Conservation (phyloP, 1,140 invertebrate genomes). For the Trichonephila clavata region DNA sequence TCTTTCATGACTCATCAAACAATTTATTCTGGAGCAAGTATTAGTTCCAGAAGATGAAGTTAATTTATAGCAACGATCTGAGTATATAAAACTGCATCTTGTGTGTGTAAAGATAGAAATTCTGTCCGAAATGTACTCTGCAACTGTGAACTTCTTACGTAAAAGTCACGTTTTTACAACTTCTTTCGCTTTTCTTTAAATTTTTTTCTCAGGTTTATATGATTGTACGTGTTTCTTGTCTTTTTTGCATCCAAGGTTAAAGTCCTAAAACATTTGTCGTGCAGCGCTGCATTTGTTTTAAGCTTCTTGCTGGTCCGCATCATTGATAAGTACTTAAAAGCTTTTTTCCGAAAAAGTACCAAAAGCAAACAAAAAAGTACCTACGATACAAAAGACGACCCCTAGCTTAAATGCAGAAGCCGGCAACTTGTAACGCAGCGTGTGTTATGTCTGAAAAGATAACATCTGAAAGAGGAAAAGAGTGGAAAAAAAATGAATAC, state of each 20-base stretch:
- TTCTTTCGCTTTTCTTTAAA: no score
- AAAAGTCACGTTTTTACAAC: no score
- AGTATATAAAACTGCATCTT: not conserved
- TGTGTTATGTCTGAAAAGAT: slow-evolving; percentile 46
- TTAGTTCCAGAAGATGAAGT: not conserved
- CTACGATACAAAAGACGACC: not conserved
- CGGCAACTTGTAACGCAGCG: slow-evolving; percentile 37
- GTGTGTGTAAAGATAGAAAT: no score
- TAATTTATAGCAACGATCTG: not conserved
- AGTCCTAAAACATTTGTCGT: not conserved
- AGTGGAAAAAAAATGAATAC: slow-evolving; percentile 15
- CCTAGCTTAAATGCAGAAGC: slow-evolving; percentile 30
- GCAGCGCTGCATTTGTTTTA: not conserved
- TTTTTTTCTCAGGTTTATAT: not conserved
- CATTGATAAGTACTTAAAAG: not conserved
- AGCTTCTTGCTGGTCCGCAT: not conserved
- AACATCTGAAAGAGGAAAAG: slow-evolving; percentile 41
- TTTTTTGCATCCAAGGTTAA: not conserved
- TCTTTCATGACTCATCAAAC: not conserved
- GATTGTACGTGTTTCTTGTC: not conserved
- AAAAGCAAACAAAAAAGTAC: not conserved
- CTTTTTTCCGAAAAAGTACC: not conserved
- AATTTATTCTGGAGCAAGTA: not conserved
- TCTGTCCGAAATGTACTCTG: no score
- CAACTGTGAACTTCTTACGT: no score